Evolutionary conservation across 2,888 invertebrate species (phyloP).

Genomic region (Callimorpha dominula): DNA sequence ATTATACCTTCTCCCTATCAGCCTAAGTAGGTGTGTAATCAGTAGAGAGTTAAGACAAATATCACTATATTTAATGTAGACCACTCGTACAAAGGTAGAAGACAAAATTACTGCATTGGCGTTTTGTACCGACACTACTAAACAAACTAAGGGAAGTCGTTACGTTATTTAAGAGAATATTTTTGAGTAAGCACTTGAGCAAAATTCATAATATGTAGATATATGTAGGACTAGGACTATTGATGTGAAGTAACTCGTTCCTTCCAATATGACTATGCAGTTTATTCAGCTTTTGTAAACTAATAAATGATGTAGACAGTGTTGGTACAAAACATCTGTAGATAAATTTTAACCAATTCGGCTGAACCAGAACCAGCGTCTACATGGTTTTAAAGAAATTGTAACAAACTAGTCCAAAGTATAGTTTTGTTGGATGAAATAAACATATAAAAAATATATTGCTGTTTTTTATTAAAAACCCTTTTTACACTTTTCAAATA

Average conservation of each 20-base stretch:
- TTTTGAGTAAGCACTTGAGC: neutral
- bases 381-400: conserved; percentile 3
- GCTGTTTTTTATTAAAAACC: neutral
- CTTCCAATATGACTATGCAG: neutral
- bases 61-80: conserved; percentile 47
- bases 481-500: neutral
- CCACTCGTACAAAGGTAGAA: conserved; percentile 40
- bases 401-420: conserved; percentile 11
- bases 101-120: conserved; percentile 1
- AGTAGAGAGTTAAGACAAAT: conserved; percentile 38
- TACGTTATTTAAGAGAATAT: neutral
- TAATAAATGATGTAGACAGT: neutral
- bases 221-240: neutral
- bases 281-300: neutral
- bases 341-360: conserved; percentile 20
- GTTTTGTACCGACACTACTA: conserved; percentile 10
- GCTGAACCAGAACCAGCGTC: neutral
- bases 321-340: conserved; percentile 35
- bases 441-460: conserved; percentile 22
- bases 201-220: neutral
- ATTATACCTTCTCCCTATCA: conserved; percentile 72
- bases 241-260: neutral
- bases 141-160: neutral
- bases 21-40: conserved; percentile 44
- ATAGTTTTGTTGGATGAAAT: conserved; percentile 34